Base-by-base conservation (phyloP, 2,113 vertebrate species). In the Chinchilla lanigera region DNA sequence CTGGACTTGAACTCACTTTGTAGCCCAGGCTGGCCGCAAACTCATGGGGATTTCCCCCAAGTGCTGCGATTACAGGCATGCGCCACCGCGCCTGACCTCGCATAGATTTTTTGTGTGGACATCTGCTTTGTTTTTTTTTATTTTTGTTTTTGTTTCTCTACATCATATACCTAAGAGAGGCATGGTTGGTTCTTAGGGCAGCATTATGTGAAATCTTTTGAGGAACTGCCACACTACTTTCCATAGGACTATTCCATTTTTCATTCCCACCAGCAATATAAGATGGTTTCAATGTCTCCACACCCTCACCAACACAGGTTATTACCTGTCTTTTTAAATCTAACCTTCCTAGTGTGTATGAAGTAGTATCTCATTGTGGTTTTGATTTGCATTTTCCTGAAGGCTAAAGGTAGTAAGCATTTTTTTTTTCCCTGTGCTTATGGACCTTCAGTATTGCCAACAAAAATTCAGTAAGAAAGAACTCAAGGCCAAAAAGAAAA, bases 111-210 rank as follows among this genome's bases (percentile, higher is more conserved):
- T 92, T 60, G 14, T 63, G 50, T 28, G 28, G 8, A 86, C 19
- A 65, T 7, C n/a, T 58, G n/a, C n/a, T n/a, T n/a, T n/a, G n/a
- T n/a, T n/a, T n/a, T n/a, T n/a, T n/a, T n/a, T n/a, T n/a, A n/a
- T n/a, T n/a, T n/a, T n/a, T n/a, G 60, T 69, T 88, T 93, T 97
- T 73, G 38, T 94, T 90, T 96, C 58, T 92, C 10, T 86, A 28
- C 28, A 28, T 73, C 73, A 65, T 56, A 67, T 44, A 84, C n/a
- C 69, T 78, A 96, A 93, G 61, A 94, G 9, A 71, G n/a, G 17
- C 90, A 69, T 97, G 75, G 30, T 28, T 90, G 38, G 41, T 14
- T 77, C 65, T 60, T 63, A n/a, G 54, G 24, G 30, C 41, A 84
- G 71, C 38, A 82, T 65, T 80, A 30, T 85, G 17, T 69, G 73